These are phyloP conservation scores for Manis crassicaudata DNA, from an alignment of 2,797 vertebrate species.

Conservation along the genomic window DNA sequence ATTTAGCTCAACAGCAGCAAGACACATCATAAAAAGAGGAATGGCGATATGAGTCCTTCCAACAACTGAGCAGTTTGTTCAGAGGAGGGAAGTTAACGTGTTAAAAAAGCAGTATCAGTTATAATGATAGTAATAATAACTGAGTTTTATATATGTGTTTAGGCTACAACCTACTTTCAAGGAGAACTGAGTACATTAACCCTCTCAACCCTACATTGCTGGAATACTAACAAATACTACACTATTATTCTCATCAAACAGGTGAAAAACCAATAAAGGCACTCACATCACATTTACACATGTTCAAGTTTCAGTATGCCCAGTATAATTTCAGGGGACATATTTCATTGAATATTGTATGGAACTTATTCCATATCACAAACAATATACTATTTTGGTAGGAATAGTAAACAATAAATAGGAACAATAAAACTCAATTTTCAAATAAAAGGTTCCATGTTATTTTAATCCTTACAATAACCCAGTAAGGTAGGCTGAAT, in stretches of 20 bases:
- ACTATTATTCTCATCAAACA: neutral
- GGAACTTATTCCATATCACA: neutral
- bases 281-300: neutral
- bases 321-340: constrained; percentile 9
- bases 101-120: constrained; percentile 50
- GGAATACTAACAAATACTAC: neutral
- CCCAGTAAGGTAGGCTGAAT: neutral
- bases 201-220: neutral
- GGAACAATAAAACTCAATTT: neutral
- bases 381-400: neutral
- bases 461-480: constrained; percentile 1
- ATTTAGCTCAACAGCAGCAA: constrained; percentile 57
- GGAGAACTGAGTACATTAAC: neutral
- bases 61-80: constrained; percentile 43
- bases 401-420: neutral
- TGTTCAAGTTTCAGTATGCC: neutral
- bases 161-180: constrained; percentile 9
- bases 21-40: constrained; percentile 30
- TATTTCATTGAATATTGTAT: neutral
- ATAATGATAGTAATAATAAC: constrained; percentile 34
- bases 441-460: neutral
- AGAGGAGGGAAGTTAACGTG: constrained; percentile 46
- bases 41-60: neutral
- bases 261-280: neutral
- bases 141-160: constrained; percentile 1